phyloP scores from a whole-genome alignment of 2,797 vertebrate genomes.

The Tympanoctomys barrerae region DNA sequence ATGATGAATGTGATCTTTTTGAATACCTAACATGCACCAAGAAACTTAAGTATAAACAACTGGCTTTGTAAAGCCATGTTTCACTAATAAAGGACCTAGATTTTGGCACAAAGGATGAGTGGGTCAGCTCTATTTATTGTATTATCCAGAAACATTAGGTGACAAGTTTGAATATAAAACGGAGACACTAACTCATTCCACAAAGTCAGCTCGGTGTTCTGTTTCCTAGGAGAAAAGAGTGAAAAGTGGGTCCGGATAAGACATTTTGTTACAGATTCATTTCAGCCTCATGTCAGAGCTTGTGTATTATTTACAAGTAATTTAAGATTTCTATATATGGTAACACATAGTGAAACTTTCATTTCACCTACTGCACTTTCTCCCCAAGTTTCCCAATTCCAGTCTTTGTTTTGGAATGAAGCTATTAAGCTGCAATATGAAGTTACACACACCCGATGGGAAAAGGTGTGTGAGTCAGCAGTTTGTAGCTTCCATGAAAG shows the following conservation, averaged over 20 bases:
- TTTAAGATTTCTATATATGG: constrained; percentile 66
- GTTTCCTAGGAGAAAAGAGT: constrained; percentile 48
- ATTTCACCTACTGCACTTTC: constrained; percentile 69
- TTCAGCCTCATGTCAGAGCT: constrained; percentile 60
- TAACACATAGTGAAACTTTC: constrained; percentile 72
- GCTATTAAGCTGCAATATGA: constrained; percentile 75
- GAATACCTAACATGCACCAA: neutral
- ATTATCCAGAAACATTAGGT: constrained; percentile 10
- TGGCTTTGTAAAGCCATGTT: neutral
- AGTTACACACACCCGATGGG: constrained; percentile 72
- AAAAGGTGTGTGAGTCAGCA: constrained; percentile 72
- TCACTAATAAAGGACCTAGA: constrained; percentile 1
- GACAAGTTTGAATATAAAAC: constrained; percentile 51
- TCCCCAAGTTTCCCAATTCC: constrained; percentile 66
- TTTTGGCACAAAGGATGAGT: constrained; percentile 12
- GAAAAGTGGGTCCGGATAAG: constrained; percentile 30
- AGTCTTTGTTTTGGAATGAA: constrained; percentile 77
- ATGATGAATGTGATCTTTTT: neutral
- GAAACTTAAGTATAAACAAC: neutral
- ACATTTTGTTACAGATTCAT: constrained; percentile 65
- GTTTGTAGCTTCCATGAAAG: constrained; percentile 70
- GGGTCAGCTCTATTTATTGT: neutral
- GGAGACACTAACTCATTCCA: constrained; percentile 31
- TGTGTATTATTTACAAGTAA: constrained; percentile 77
- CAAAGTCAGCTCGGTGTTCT: constrained; percentile 50